Evolutionary conservation across 1,140 invertebrate species (phyloP).

Genomic region (Saccostrea glomerata): DNA sequence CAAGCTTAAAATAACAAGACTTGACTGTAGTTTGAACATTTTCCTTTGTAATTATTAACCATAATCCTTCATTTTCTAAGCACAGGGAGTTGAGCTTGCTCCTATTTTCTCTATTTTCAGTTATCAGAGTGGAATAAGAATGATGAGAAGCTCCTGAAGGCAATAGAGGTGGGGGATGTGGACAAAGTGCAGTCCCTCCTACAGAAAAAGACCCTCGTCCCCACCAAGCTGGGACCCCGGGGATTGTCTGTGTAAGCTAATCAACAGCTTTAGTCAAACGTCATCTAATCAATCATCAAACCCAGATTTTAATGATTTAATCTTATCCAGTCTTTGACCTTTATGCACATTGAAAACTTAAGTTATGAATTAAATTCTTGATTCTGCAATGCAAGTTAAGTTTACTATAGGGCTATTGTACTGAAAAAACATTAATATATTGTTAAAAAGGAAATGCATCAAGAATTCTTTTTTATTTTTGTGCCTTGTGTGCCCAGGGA

Average conservation of each 20-base stretch:
- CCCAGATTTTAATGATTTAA: too few relatives aligned
- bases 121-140: slow-evolving; percentile 76
- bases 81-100: neutral
- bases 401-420: too few relatives aligned
- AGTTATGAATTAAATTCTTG: too few relatives aligned
- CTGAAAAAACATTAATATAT: too few relatives aligned
- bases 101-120: slow-evolving; percentile 57
- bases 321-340: too few relatives aligned
- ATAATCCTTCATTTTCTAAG: neutral
- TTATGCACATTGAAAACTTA: too few relatives aligned
- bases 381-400: too few relatives aligned
- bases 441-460: too few relatives aligned
- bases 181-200: slow-evolving; percentile 69
- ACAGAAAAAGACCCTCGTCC: slow-evolving; percentile 71
- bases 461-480: neutral
- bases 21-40: too few relatives aligned
- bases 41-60: too few relatives aligned
- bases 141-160: slow-evolving; percentile 76
- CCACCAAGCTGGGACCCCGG: slow-evolving; percentile 73
- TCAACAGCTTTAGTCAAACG: neutral
- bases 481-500: neutral
- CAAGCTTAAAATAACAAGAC: too few relatives aligned
- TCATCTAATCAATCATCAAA: neutral
- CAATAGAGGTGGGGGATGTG: slow-evolving; percentile 70
- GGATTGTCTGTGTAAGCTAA: slow-evolving; percentile 74